Evolutionary conservation across 1,140 invertebrate genomes (phyloP), one percentile per base, ranked within the genome.

Genomic region (Bombus confusus): DNA sequence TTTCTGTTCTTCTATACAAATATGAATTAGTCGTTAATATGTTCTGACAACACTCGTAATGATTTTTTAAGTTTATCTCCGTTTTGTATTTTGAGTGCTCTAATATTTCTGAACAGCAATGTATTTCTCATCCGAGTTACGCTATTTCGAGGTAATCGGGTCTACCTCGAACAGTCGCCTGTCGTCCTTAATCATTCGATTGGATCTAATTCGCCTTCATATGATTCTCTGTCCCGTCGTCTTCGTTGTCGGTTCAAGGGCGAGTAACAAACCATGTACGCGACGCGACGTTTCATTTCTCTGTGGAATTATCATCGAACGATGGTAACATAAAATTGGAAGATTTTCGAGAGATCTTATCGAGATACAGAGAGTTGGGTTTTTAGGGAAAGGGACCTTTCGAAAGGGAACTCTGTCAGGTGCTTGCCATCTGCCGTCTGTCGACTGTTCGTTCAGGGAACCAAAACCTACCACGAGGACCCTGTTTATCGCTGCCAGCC

Each of bases 141-240:
- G 37, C 37, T 76, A 81, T 85, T 76, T 77, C 66, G 83, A 86
- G 74, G 80, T 88, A 82, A 91, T 86, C 86, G 73, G 81, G 72
- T 90, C 89, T 59, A 87, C 80, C 86, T 87, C 86, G 83, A 79
- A 57, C 52, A 43, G 62, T 79, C 64, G 80, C 39, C 80, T 57
- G 80, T 83, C 77, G 86, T 91, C 83, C 86, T 91, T 91, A 91
- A 91, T 90, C 90, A 69, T 90, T 90, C 87, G 87, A 90, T 90
- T 88, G 84, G 59, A 90, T 86, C 89, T 90, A 91, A 91, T 91
- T 91, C 84, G 84, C 83, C 83, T 90, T 90, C 80, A 84, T 22
- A 34, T 88, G 86, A 90, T 83, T 90, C 83, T 77, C 41, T 43
- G 71, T 77, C 81, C 75, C 89, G 83, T 73, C 74, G 77, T 87